These are phyloP conservation scores for Plagiodera versicolora DNA, from an alignment of 2,888 invertebrate genomes.

Conservation along the genomic window DNA sequence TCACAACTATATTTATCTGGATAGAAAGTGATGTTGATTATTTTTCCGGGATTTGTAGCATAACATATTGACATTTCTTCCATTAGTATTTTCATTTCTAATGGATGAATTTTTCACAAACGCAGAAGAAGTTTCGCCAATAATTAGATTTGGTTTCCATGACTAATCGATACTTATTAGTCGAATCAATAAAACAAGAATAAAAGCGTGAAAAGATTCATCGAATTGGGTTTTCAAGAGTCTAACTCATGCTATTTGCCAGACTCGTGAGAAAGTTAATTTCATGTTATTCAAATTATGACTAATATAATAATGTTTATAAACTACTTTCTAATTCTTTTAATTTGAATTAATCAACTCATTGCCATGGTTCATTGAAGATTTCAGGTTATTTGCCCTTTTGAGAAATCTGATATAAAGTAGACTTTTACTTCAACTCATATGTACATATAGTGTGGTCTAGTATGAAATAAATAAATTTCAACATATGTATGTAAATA, in stretches of 20 bases:
- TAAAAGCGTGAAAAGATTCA: background rate
- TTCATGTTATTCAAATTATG: constrained; percentile 12
- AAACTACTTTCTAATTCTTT: constrained; percentile 20
- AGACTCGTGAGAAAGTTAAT: constrained; percentile 18
- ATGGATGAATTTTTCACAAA: too few species aligned
- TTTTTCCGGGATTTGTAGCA: background rate
- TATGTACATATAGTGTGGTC: too few species aligned
- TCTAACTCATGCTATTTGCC: constrained; percentile 4
- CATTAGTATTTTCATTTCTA: too few species aligned
- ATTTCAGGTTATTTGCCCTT: background rate
- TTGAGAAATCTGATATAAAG: background rate
- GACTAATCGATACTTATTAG: background rate
- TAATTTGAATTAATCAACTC: constrained; percentile 14
- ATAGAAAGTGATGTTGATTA: background rate
- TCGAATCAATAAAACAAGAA: background rate
- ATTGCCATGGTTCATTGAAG: background rate
- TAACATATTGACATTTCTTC: background rate
- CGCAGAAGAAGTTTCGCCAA: too few species aligned
- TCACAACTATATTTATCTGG: background rate
- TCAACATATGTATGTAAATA: too few species aligned
- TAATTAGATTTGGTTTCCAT: too few species aligned
- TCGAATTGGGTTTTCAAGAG: constrained; percentile 5
- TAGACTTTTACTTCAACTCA: background rate
- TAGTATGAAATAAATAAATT: too few species aligned
- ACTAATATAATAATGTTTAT: constrained; percentile 16